Conservation (phyloP, 2,888 invertebrate species). For the Catocala nupta region DNA sequence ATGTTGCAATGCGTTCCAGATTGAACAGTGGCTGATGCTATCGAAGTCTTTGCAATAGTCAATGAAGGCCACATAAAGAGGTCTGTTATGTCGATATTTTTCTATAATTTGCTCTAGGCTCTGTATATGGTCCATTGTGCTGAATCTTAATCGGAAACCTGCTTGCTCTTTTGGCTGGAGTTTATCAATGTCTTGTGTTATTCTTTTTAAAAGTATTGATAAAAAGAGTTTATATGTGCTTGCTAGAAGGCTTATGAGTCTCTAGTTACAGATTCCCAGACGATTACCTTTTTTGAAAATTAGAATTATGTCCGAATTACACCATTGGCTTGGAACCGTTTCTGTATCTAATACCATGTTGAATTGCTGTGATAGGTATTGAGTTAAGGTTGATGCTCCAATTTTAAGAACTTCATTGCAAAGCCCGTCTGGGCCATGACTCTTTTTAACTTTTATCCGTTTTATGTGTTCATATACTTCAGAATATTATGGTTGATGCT, state of each 20-base stretch:
- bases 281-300: slow-evolving; percentile 20
- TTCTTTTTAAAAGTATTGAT: not conserved
- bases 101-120: slow-evolving; percentile 2
- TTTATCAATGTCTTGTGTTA: slow-evolving; percentile 10
- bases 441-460: not conserved
- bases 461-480: slow-evolving; percentile 15
- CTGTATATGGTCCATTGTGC: slow-evolving; percentile 20
- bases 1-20: slow-evolving; percentile 17
- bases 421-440: too few species aligned
- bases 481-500: slow-evolving; percentile 2
- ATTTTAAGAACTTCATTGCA: slow-evolving; percentile 17
- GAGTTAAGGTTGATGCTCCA: slow-evolving; percentile 6
- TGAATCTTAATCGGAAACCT: slow-evolving; percentile 16
- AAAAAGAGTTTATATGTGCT: slow-evolving; percentile 13
- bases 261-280: slow-evolving; percentile 9
- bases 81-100: slow-evolving; percentile 1
- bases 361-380: slow-evolving; percentile 6
- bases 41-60: slow-evolving; percentile 29
- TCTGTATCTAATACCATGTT: slow-evolving; percentile 18
- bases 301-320: slow-evolving; percentile 22
- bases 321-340: slow-evolving; percentile 23
- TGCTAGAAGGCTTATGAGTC: slow-evolving; percentile 18
- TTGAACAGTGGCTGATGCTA: slow-evolving; percentile 23
- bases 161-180: slow-evolving; percentile 19
- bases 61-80: slow-evolving; percentile 23